Evolutionary conservation across 2,797 vertebrate species (phyloP), one percentile per base, ranked within the genome.

Genomic region (Microctenopoma lineatum): DNA sequence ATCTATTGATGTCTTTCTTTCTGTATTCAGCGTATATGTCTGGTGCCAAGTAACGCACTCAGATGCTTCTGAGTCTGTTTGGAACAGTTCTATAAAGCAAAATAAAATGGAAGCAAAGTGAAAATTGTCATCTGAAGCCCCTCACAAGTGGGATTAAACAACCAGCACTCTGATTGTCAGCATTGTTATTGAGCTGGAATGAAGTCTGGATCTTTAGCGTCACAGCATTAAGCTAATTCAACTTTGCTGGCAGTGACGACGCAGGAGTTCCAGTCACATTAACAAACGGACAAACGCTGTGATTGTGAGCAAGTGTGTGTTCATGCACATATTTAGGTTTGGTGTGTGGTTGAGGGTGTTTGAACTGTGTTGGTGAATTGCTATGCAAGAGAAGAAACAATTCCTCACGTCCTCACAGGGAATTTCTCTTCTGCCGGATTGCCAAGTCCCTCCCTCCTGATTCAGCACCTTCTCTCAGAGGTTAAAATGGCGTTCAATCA

Each of bases 401-500:
- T 50, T 29, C 29, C 29, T 32, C 29, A 6, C 29, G 7, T 73
- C 76, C 62, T 78, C 57, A 74, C 73, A 84, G 66, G 61, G 60
- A 71, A 62, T 82, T 74, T 77, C 32, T 73, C 57, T 69, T 45
- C 66, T 18, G 60, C 56, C 61, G 52, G 52, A 63, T 50, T 78
- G 85, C 84, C 85, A 90, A 84, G 79, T 68, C 65, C 70, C 62
- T 52, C 74, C 66, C 75, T 42, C 82, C 71, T 79, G 83, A 87
- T 83, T 84, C 77, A 77, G 73, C 66, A 71, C 68, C 21, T 21
- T 72, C 73, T 71, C 73, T 73, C 60, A 45, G 70, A 74, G 77
- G 56, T 88, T 85, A 80, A 86, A 88, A 89, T 79, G 79, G 76
- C 79, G 73, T 84, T 85, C 84, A 90, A 62, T 88, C 80, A 85